These are phyloP conservation scores for Drosophila leontia DNA, from an alignment of 1,140 invertebrate genomes.

Conservation along the genomic window DNA sequence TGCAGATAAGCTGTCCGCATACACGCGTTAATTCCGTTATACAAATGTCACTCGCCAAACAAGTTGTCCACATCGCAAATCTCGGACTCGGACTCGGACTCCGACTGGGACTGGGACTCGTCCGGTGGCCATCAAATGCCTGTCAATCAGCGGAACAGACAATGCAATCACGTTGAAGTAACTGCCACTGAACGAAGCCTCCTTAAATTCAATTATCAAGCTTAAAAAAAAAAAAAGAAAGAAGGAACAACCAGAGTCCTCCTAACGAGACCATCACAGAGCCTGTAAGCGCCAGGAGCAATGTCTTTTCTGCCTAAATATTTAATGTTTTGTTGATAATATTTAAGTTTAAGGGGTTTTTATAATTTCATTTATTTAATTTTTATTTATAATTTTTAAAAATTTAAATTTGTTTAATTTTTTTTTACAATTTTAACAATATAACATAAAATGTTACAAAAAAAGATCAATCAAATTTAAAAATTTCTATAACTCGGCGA, in stretches of 20 bases:
- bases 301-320: neutral
- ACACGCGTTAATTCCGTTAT: constrained; percentile 54
- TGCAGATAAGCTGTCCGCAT: constrained; percentile 37
- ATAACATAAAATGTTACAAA: too few relatives aligned
- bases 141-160: constrained; percentile 41
- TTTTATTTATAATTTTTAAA: too few relatives aligned
- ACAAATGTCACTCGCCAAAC: constrained; percentile 50
- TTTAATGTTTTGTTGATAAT: neutral
- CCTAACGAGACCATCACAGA: neutral
- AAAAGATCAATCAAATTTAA: too few relatives aligned
- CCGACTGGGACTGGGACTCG: neutral
- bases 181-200: constrained; percentile 35
- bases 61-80: constrained; percentile 23
- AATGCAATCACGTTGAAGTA: constrained; percentile 37
- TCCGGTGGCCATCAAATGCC: constrained; percentile 34
- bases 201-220: constrained; percentile 49
- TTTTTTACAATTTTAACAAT: too few relatives aligned
- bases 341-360: neutral
- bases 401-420: too few relatives aligned
- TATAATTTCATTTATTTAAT: too few relatives aligned
- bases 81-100: neutral
- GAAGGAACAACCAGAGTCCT: neutral
- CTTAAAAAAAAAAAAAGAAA: neutral
- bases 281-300: neutral
- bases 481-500: too few relatives aligned